Conservation (phyloP, 2,113 vertebrate genomes). For the Paracanthobrama guichenoti region DNA sequence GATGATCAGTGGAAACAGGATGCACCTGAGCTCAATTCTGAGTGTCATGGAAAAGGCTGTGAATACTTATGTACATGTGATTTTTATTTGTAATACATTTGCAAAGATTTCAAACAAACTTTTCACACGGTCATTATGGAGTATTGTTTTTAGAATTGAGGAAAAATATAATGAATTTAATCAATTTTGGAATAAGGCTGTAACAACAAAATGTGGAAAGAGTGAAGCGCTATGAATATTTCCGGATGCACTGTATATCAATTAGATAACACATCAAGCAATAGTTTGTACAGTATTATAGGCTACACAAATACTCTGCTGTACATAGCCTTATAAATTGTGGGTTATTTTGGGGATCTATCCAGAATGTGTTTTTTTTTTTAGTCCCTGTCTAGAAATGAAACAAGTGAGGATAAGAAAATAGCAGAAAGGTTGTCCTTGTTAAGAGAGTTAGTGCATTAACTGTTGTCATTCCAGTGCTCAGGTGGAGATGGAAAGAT, state of each 20-base stretch:
- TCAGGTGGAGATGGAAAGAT: neutral
- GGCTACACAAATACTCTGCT: neutral
- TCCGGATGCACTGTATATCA: neutral
- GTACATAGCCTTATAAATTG: neutral
- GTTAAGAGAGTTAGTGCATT: neutral
- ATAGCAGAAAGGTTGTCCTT: neutral
- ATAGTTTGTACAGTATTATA: neutral
- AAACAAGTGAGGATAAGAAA: neutral
- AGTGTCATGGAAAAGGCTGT: no score
- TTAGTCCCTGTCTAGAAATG: neutral
- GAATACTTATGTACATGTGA: no score
- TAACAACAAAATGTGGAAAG: no score
- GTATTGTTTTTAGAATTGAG: no score
- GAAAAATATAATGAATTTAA: no score
- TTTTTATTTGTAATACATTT: no score
- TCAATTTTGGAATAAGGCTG: no score
- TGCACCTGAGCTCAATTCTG: no score
- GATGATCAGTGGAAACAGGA: no score
- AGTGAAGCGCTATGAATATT: no score
- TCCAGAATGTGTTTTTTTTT: neutral
- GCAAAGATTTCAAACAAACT: no score
- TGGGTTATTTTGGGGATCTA: neutral
- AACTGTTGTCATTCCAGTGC: neutral
- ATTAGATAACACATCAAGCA: neutral
- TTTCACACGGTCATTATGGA: no score